These are phyloP conservation scores for Palloptera scutellata DNA, from an alignment of 2,888 invertebrate species.

Conservation along the genomic window DNA sequence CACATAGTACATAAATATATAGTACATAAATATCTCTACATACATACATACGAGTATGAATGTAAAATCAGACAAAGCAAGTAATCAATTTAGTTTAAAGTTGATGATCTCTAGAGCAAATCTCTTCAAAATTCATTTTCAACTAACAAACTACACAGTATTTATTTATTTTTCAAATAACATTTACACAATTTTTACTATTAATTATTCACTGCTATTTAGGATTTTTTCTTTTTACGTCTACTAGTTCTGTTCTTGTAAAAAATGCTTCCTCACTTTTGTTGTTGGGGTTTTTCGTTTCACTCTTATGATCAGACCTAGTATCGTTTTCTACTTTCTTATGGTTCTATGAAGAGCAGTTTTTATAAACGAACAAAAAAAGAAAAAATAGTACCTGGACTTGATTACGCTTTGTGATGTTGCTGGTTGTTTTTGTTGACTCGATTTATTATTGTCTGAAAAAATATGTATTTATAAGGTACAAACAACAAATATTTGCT, in stretches of 20 bases:
- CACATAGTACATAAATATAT: no score
- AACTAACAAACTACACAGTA: slow-evolving; percentile 10
- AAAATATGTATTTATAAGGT: no score
- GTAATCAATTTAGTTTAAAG: not conserved
- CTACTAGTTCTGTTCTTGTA: slow-evolving; percentile 21
- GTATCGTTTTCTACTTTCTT: not conserved
- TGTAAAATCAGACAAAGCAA: not conserved
- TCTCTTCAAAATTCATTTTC: slow-evolving; percentile 9
- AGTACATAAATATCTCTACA: no score
- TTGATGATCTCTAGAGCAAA: not conserved
- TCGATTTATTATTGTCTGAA: not conserved
- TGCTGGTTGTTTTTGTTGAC: slow-evolving; percentile 16
- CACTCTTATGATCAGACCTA: no score
- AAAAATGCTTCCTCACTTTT: slow-evolving; percentile 24
- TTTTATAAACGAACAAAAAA: not conserved
- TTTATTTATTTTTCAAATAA: slow-evolving; percentile 25
- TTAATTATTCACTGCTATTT: slow-evolving; percentile 2
- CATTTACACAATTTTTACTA: slow-evolving; percentile 2
- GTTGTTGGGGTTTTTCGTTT: slow-evolving; percentile 7
- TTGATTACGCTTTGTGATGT: slow-evolving; percentile 15
- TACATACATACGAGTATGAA: no score
- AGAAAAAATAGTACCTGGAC: slow-evolving; percentile 8
- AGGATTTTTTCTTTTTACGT: slow-evolving; percentile 16
- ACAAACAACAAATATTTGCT: no score
- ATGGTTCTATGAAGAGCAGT: no score